Conservation (phyloP, 2,797 vertebrate genomes). For the Neoniphon sammara region DNA sequence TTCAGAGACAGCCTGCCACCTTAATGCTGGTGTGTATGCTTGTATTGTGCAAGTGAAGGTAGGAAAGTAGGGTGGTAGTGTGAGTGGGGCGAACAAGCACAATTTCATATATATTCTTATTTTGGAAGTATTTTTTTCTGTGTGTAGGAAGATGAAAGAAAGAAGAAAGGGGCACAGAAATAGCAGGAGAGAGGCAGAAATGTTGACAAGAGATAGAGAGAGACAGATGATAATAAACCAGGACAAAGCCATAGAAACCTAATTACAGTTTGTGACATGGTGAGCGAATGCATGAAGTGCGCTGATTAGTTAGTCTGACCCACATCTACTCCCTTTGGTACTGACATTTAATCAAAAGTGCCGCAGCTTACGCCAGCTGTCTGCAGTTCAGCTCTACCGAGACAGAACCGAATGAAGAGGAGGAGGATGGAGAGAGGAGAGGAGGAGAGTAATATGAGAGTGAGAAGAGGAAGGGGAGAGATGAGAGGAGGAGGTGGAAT, state of each 20-base stretch:
- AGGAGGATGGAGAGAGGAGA: not conserved
- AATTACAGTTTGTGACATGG: conserved; percentile 13
- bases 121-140: not conserved
- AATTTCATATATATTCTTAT: not conserved
- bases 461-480: not conserved
- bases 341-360: conserved; percentile 6
- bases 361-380: not conserved
- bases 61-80: not conserved
- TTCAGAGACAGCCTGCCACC: not conserved
- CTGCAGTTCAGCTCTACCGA: conserved; percentile 1
- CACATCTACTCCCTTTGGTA: conserved; percentile 14
- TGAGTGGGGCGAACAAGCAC: not conserved
- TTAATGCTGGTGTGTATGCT: not conserved
- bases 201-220: not conserved
- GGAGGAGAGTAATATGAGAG: not conserved
- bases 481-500: no score
- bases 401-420: not conserved
- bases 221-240: not conserved
- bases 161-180: not conserved
- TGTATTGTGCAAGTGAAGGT: not conserved
- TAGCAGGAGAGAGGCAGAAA: not conserved
- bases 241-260: conserved; percentile 1
- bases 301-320: conserved; percentile 32
- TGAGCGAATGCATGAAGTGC: conserved; percentile 2
- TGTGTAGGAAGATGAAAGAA: not conserved